A percentile compares a stretch with the other conserved stretches of the same genome.
These are phyloP conservation scores for Ptychadena robeensis DNA, from an alignment of 2,797 vertebrate species.

Conservation along the genomic window DNA sequence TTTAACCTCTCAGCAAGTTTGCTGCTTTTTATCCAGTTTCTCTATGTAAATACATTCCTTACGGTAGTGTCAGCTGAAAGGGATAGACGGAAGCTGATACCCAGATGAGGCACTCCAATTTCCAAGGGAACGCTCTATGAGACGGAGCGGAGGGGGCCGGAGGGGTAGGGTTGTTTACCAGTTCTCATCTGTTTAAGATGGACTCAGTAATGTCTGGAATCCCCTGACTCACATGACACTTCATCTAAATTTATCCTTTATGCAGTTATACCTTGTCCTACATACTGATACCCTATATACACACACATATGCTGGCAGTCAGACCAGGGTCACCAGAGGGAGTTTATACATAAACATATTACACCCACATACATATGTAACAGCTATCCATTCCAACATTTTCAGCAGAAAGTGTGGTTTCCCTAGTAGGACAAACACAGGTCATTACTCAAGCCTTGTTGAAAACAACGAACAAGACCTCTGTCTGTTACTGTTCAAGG, in stretches of 20 bases:
- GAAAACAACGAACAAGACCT: no score
- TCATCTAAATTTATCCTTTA: slow-evolving; percentile 66
- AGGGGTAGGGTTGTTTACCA: slow-evolving; percentile 64
- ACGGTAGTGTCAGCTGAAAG: slow-evolving; percentile 27
- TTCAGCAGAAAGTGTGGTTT: no score
- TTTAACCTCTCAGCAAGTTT: neutral
- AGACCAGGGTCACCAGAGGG: neutral
- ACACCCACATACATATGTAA: no score
- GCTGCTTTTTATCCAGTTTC: neutral
- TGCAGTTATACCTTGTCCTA: slow-evolving; percentile 62
- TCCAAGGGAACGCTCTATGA: neutral
- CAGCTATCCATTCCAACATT: no score
- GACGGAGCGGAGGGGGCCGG: no score
- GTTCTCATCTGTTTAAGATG: slow-evolving; percentile 62
- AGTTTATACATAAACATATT: neutral
- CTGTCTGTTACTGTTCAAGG: no score
- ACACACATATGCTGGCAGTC: neutral
- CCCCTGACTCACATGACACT: slow-evolving; percentile 59
- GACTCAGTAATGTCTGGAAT: slow-evolving; percentile 65
- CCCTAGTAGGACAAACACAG: no score
- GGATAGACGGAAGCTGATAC: slow-evolving; percentile 47
- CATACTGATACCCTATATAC: slow-evolving; percentile 17
- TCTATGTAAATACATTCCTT: slow-evolving; percentile 22
- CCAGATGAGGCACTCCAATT: slow-evolving; percentile 3
- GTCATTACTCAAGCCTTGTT: no score